A percentile compares a stretch with the other conserved stretches of the same genome.
phyloP scores from a whole-genome alignment of 2,113 vertebrate species.

The Grammomys surdaster region DNA sequence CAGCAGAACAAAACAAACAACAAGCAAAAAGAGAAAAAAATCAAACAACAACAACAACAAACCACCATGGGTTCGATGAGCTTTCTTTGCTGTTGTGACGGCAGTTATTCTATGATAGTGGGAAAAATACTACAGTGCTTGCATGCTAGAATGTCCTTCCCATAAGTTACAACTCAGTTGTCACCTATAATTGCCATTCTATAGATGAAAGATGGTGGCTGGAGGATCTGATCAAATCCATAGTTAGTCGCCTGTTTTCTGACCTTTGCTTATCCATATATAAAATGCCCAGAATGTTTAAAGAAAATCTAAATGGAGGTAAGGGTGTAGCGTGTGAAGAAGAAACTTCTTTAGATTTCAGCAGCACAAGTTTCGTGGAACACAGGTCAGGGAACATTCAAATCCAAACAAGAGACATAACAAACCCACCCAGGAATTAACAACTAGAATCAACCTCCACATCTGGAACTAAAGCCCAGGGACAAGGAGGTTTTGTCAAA shows the following conservation, averaged over 20 bases:
- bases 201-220: background rate
- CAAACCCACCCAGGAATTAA: background rate
- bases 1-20: background rate
- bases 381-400: background rate
- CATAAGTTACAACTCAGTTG: background rate
- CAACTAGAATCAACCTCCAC: background rate
- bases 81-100: background rate
- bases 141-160: background rate
- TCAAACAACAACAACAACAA: background rate
- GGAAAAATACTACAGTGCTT: background rate
- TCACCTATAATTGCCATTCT: background rate
- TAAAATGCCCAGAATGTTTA: background rate
- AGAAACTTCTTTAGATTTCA: background rate
- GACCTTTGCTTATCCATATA: background rate
- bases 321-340: background rate
- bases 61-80: background rate
- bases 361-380: background rate
- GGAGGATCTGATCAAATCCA: background rate
- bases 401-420: background rate
- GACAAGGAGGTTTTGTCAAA: background rate
- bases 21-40: background rate
- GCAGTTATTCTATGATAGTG: background rate
- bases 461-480: fast-evolving
- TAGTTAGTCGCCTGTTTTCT: background rate
- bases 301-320: background rate